These are phyloP conservation scores for Tyria jacobaeae DNA, from an alignment of 2,888 invertebrate species.

Conservation along the genomic window DNA sequence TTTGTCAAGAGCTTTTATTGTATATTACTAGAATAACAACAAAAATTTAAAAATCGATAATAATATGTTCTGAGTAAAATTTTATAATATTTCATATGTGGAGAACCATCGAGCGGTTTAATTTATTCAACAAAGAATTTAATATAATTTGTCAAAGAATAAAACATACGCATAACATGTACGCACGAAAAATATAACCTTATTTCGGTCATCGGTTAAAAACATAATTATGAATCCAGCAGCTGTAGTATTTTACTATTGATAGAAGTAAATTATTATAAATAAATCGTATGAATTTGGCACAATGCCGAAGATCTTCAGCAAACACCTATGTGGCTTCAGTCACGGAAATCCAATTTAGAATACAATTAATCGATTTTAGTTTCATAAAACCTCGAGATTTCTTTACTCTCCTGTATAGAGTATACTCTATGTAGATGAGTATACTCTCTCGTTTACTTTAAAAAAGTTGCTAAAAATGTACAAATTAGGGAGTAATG, in stretches of 20 bases:
- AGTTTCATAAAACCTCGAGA: slow-evolving; percentile 8
- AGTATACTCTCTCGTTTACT: no score
- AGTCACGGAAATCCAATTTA: slow-evolving; percentile 35
- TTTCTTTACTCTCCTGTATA: no score
- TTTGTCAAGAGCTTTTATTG: no score
- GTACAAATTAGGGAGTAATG: no score
- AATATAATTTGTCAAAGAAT: neutral
- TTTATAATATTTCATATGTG: no score
- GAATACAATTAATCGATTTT: slow-evolving; percentile 27
- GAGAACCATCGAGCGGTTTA: neutral
- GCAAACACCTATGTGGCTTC: slow-evolving; percentile 36
- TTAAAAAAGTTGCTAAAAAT: no score
- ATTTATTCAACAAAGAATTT: no score
- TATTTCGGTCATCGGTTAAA: neutral
- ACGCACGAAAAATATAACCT: neutral
- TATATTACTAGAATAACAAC: no score
- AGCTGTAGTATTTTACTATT: slow-evolving; percentile 22
- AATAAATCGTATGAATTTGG: slow-evolving; percentile 48
- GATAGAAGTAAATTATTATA: slow-evolving; percentile 40
- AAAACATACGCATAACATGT: neutral
- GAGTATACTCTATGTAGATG: no score
- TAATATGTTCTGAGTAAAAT: no score
- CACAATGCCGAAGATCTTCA: slow-evolving; percentile 36
- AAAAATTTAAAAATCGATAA: neutral
- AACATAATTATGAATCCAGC: neutral